Evolutionary conservation across 2,113 vertebrate species (phyloP), one percentile per base, ranked within the genome.

Genomic region (Gambusia affinis): DNA sequence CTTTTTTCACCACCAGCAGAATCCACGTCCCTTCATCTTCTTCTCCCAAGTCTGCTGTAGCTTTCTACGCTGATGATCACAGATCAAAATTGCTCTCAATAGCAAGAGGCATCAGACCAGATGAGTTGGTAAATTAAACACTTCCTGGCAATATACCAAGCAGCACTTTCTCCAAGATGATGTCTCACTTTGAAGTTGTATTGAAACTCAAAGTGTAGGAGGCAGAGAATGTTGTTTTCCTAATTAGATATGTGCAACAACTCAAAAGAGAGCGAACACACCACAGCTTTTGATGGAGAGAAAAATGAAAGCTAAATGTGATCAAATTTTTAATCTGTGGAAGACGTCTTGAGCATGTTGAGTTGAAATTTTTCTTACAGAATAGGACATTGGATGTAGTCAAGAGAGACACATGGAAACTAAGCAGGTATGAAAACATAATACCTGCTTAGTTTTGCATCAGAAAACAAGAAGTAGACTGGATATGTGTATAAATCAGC

Each of bases 121-220:
- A 72, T 76, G 62, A 82, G 33, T 73, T 74, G 44, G 51, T 42
- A 65, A 86, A 73, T 72, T 76, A 62, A 67, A 79, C 51, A 61
- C 35, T n/a, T 37, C n/a, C 11, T 77, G 70, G 61, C 62, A 70
- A 60, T 57, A 73, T 76, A 57, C 51, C 51, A 57, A 57, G 24
- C 51, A 57, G 8, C 51, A 57, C 24, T 57, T 57, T 57, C 51
- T 57, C 51, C 51, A n/a, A 57, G 51, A 57, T 57, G 51, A 24
- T 57, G 24, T 57, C 51, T 24, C 22, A 10, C 51, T n/a, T 57
- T 57, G 51, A 57, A 57, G 8, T 19, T n/a, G 19, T 57, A 57
- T 57, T 57, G 51, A 54, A 24, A 54, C 51, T 44, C 22, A 54
- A 10, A 24, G 22, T 54, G 51, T n/a, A 57, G 51, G 51, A n/a